These are phyloP conservation scores for Chiridota heheva DNA, from an alignment of 35 echinoderm and acorn worm genomes.

Conservation along the genomic window DNA sequence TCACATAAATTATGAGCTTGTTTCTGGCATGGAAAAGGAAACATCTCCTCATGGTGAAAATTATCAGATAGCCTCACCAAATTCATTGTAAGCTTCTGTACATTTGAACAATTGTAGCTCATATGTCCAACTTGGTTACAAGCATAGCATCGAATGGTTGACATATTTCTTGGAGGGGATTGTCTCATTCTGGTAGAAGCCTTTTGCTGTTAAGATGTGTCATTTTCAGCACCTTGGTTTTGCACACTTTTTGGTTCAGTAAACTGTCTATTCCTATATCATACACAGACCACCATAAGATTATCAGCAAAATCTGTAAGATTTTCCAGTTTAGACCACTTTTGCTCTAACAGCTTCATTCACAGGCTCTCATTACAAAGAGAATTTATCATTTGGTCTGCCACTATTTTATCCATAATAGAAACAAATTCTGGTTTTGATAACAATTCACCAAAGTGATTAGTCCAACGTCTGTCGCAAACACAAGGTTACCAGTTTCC, in stretches of 20 bases:
- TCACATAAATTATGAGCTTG: neutral
- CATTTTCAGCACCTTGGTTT: neutral
- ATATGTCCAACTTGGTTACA: neutral
- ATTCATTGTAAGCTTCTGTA: neutral
- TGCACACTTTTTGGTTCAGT: neutral
- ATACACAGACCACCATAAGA: neutral
- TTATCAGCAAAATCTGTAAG: neutral
- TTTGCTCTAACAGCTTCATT: neutral
- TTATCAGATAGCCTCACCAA: neutral
- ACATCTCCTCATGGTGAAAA: neutral
- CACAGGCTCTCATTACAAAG: neutral
- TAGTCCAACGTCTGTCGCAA: neutral
- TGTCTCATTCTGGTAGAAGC: neutral
- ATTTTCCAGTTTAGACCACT: neutral
- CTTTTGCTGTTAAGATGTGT: neutral
- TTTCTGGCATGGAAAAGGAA: neutral
- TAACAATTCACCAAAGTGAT: neutral
- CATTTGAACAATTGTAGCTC: neutral
- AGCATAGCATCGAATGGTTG: neutral
- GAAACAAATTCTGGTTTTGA: neutral
- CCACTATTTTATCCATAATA: neutral
- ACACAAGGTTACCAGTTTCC: neutral
- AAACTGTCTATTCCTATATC: neutral
- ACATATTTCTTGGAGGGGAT: neutral
- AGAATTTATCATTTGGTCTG: neutral